Base-by-base conservation (phyloP, 2,888 invertebrate genomes). In the Mesopsocus fuscifrons region DNA sequence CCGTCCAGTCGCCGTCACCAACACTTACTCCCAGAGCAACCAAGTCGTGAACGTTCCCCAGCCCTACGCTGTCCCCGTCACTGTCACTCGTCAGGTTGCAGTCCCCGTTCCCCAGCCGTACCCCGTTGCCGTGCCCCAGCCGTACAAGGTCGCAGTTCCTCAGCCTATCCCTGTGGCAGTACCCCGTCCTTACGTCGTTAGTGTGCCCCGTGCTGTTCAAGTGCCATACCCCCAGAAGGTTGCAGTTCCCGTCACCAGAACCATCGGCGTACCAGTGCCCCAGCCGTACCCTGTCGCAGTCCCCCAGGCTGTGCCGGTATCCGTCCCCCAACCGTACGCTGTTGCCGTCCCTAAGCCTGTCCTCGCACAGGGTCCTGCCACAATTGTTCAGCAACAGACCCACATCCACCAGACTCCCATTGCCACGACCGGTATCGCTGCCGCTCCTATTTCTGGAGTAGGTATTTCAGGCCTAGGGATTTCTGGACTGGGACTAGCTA, bases 251-350 rank as follows among this genome's bases (percentile, higher is more conserved):
- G 47, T 47, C 11, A 26, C 18, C 38, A 41, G 40, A 18, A 43
- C 47, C 3, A 44, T 45, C 40, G 45, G 45, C 2, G 45, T 47
- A 2, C 13, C 44, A 23, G 47, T 47, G 3, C 42, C 34, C n/a
- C 34, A 35, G n/a, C 47, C 47, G n/a, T 42, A 43, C n/a, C 45
- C 47, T 2, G 47, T 47, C 2, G 38, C 32, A 9, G 47, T 47
- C 17, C 49, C 49, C 6, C 46, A 45, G 6, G 44, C 48, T 33
- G 48, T 49, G 6, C 57, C 62, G 9, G 64, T 66, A 18, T 60
- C 62, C 22, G 58, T 67, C 2, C 46, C 47, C 3, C 47, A 48
- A 20, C 52, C 52, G 2, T 48, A 48, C 34, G 48, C 52, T 2
- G 52, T 52, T 3, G 44, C 46, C 31, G 48, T 52, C 11, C 49